Percentiles rank a stretch among this genome's conserved stretches.
phyloP scores from a whole-genome alignment of 35 echinoderm and acorn worm species.

The Heliocidaris tuberculata region DNA sequence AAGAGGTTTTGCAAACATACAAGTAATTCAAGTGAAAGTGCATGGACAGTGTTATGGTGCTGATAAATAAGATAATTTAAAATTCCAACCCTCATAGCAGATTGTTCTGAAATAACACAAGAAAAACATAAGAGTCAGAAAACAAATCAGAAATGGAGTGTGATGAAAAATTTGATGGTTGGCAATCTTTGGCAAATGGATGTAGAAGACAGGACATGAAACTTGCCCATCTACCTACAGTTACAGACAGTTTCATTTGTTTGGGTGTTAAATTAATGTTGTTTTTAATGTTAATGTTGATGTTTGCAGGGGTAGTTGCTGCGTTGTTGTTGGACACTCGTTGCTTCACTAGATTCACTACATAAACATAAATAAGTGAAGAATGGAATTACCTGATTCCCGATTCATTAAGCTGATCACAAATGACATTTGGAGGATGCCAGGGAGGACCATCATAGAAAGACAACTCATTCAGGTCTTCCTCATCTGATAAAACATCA shows the following conservation, averaged over 20 bases:
- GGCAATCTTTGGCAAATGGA: neutral
- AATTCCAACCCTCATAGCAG: neutral
- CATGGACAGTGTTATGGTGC: neutral
- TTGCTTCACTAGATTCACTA: no score
- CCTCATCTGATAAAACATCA: neutral
- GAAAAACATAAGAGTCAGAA: no score
- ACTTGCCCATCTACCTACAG: neutral
- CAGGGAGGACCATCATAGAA: slow-evolving; percentile 47
- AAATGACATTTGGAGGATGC: slow-evolving; percentile 33
- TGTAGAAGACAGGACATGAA: neutral
- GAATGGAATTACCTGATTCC: slow-evolving; percentile 7
- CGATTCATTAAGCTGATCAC: slow-evolving; percentile 34
- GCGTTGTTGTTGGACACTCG: no score
- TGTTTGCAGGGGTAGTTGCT: neutral
- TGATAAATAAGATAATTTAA: neutral
- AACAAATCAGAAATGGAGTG: no score
- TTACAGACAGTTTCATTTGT: neutral
- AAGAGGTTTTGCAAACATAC: no score
- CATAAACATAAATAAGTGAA: neutral
- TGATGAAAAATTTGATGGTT: neutral
- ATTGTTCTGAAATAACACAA: no score
- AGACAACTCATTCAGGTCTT: slow-evolving; percentile 35
- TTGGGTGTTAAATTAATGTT: neutral
- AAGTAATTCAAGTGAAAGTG: neutral
- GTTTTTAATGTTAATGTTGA: neutral